Percentiles rank a stretch among this genome's conserved stretches.
phyloP scores from a whole-genome alignment of 2,113 vertebrate genomes.

The Istiophorus platypterus region DNA sequence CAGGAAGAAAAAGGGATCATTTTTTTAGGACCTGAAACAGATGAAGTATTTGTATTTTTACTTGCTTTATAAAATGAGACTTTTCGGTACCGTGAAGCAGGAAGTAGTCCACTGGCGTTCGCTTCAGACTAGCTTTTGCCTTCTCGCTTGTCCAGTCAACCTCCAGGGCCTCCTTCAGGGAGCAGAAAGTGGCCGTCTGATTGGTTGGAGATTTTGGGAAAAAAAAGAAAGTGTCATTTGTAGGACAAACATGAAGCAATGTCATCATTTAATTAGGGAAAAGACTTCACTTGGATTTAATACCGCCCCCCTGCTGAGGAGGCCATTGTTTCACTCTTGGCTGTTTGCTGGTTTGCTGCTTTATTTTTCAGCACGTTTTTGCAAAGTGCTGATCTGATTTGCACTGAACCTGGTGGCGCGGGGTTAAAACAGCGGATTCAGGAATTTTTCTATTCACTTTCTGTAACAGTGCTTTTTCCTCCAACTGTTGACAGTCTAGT shows the following conservation, averaged over 20 bases:
- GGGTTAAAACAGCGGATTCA: no score
- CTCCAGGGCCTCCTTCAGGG: slow-evolving; percentile 89
- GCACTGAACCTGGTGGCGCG: no score
- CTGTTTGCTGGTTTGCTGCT: no score
- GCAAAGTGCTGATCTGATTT: no score
- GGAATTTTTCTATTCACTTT: no score
- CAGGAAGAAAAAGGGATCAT: no score
- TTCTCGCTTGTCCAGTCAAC: slow-evolving; percentile 91
- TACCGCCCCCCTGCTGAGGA: no score
- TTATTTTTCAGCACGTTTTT: no score
- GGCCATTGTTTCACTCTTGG: no score
- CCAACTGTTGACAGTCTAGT: no score
- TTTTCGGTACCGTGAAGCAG: slow-evolving; percentile 88
- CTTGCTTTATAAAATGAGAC: background rate
- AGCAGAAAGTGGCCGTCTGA: slow-evolving; percentile 88
- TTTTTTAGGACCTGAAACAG: background rate
- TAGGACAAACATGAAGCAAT: background rate
- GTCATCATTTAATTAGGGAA: no score
- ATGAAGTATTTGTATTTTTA: background rate
- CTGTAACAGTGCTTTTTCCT: no score
- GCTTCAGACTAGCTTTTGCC: slow-evolving; percentile 85
- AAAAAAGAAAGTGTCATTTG: background rate
- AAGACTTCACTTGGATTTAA: background rate
- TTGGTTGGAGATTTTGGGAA: slow-evolving; percentile 25
- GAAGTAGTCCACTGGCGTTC: slow-evolving; percentile 90